phyloP scores from a whole-genome alignment of 2,797 vertebrate genomes.

The Molossus alvarezi region DNA sequence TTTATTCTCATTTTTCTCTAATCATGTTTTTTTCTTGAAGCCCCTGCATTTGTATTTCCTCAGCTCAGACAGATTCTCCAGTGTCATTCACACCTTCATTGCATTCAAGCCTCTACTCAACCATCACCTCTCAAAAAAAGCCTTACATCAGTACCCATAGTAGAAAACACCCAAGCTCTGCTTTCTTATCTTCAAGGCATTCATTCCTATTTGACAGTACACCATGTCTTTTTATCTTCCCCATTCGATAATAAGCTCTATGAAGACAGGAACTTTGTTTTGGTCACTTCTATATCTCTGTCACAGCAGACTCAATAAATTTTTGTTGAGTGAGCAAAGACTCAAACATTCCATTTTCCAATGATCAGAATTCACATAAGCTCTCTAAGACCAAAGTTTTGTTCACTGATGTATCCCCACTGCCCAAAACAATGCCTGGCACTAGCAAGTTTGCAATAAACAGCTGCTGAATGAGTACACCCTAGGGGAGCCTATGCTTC shows the following conservation, averaged over 20 bases:
- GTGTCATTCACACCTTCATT: neutral
- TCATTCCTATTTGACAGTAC: neutral
- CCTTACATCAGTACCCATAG: neutral
- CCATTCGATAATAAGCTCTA: neutral
- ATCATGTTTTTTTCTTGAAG: neutral
- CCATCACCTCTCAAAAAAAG: slow-evolving; percentile 36
- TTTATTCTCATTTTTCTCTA: slow-evolving; percentile 18
- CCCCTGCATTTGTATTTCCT: neutral
- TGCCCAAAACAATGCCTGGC: neutral
- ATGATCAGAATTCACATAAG: neutral
- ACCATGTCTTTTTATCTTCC: neutral
- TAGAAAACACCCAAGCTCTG: neutral
- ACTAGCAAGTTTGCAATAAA: neutral
- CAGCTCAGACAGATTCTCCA: neutral
- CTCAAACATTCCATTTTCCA: slow-evolving; percentile 30
- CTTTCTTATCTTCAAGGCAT: slow-evolving; percentile 1
- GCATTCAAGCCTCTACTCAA: slow-evolving; percentile 19
- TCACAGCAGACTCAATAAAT: neutral
- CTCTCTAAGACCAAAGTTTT: neutral
- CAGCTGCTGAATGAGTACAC: neutral
- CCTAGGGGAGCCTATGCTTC: neutral
- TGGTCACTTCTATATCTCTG: neutral
- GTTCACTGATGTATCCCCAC: neutral
- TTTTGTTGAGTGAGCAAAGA: slow-evolving; percentile 20
- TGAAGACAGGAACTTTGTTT: neutral